Percentiles rank a stretch among this genome's conserved stretches.
phyloP scores from a whole-genome alignment of 2,888 invertebrate species.

The Dicyrtomina minuta region DNA sequence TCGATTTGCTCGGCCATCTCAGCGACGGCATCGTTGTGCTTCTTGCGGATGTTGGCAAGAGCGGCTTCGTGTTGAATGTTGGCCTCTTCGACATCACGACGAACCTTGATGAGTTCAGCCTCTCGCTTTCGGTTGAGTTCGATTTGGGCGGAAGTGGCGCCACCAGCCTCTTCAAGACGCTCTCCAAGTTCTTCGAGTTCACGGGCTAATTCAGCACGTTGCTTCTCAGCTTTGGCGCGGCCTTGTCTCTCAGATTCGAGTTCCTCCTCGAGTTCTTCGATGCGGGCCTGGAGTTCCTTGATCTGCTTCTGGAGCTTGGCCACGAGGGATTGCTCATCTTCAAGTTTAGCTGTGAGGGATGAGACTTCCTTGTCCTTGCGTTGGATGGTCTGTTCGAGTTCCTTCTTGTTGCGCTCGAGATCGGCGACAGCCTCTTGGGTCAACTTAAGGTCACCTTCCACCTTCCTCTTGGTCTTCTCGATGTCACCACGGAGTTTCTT shows the following conservation, averaged over 20 bases:
- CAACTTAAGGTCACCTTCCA: conserved; percentile 64
- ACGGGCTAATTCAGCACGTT: conserved; percentile 93
- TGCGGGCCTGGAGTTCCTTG: conserved; percentile 65
- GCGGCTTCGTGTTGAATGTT: conserved; percentile 98
- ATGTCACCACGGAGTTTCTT: conserved; percentile 89
- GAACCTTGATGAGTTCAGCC: conserved; percentile 96
- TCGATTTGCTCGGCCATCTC: conserved; percentile 99
- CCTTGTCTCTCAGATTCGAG: conserved; percentile 98
- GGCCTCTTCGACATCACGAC: conserved; percentile 97
- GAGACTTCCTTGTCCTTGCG: conserved; percentile 63
- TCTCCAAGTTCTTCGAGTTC: conserved; percentile 97
- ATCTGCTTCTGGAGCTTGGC: conserved; percentile 43
- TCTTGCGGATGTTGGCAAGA: conserved; percentile 95
- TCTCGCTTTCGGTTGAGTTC: conserved; percentile 99
- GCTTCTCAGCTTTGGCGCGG: conserved; percentile 80
- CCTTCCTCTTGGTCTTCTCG: conserved; percentile 63
- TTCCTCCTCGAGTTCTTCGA: conserved; percentile 99
- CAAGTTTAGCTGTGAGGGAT: conserved; percentile 58
- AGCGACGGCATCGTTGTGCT: conserved; percentile 98
- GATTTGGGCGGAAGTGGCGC: conserved; percentile 91
- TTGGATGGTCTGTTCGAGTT: conserved; percentile 59
- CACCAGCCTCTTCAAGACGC: conserved; percentile 97
- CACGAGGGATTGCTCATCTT: conserved; percentile 42
- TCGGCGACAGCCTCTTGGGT: conserved; percentile 55
- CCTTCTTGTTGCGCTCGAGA: conserved; percentile 59